These are phyloP conservation scores for Chlorospingus semifuscus DNA, from an alignment of 2,797 vertebrate species.

Conservation along the genomic window DNA sequence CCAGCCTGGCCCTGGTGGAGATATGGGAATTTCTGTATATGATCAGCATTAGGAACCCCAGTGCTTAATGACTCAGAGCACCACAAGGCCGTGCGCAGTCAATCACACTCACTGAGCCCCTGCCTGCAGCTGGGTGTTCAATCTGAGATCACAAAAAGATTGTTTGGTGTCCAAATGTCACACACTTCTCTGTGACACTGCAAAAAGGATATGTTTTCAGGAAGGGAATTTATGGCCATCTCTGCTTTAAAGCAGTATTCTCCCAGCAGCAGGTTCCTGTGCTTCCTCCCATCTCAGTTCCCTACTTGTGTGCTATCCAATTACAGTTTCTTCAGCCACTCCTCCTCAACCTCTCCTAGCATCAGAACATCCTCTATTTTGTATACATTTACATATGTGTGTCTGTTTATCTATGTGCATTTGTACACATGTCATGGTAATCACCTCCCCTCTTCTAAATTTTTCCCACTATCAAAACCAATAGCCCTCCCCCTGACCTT, in stretches of 20 bases:
- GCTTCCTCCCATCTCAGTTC: neutral
- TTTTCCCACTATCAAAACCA: conserved; percentile 1
- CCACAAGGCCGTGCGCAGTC: neutral
- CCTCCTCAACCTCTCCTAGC: neutral
- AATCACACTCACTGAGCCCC: neutral
- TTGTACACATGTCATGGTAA: neutral
- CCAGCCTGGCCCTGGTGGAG: neutral
- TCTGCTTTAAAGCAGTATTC: neutral
- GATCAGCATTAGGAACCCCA: neutral
- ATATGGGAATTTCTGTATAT: neutral
- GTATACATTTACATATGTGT: neutral
- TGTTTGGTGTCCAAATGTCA: neutral
- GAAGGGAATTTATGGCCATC: neutral
- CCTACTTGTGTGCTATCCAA: neutral
- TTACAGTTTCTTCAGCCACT: neutral
- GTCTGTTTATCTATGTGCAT: neutral
- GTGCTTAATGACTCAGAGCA: neutral
- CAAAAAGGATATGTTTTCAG: neutral
- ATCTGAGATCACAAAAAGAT: neutral
- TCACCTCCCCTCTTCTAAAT: neutral
- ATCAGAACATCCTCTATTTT: conserved; percentile 1
- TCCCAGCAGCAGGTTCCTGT: neutral
- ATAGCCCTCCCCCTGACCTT: neutral
- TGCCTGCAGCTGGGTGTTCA: neutral
- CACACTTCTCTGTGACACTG: neutral